Evolutionary conservation across 2,113 vertebrate species (phyloP).

Genomic region (Grallaria varia): DNA sequence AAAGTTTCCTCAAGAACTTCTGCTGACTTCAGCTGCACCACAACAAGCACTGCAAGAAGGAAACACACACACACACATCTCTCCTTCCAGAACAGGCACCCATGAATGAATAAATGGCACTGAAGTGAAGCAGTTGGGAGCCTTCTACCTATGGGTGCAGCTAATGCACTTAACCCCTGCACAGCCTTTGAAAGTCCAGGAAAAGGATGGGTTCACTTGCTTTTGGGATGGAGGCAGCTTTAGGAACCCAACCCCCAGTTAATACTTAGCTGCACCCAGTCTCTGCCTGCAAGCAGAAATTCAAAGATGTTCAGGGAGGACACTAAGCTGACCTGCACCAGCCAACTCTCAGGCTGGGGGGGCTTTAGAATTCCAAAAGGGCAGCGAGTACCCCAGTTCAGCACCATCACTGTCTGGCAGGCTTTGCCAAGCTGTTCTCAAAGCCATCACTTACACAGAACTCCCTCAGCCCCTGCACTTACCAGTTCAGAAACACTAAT

Average conservation of each 20-base stretch:
- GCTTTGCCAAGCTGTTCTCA: not conserved
- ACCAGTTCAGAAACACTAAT: not conserved
- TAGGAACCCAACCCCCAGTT: not conserved
- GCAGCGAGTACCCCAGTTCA: not conserved
- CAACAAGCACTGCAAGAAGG: accelerated
- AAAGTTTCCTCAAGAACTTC: not conserved
- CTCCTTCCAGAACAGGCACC: not conserved
- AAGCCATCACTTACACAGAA: not conserved
- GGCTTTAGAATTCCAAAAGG: not conserved
- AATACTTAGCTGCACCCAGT: not conserved
- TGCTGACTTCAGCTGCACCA: not conserved
- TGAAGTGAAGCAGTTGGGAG: not conserved
- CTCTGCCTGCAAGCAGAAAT: not conserved
- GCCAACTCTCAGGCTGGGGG: not conserved
- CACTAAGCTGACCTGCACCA: not conserved
- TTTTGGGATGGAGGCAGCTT: not conserved
- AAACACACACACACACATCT: not conserved
- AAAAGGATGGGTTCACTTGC: not conserved
- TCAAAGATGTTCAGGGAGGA: not conserved
- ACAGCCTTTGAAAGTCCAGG: not conserved
- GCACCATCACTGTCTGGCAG: not conserved
- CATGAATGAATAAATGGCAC: not conserved
- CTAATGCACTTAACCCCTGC: not conserved
- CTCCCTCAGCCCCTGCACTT: not conserved
- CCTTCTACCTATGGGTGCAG: not conserved